phyloP scores from a whole-genome alignment of 2,888 invertebrate genomes.

The Chloromyia formosa region DNA sequence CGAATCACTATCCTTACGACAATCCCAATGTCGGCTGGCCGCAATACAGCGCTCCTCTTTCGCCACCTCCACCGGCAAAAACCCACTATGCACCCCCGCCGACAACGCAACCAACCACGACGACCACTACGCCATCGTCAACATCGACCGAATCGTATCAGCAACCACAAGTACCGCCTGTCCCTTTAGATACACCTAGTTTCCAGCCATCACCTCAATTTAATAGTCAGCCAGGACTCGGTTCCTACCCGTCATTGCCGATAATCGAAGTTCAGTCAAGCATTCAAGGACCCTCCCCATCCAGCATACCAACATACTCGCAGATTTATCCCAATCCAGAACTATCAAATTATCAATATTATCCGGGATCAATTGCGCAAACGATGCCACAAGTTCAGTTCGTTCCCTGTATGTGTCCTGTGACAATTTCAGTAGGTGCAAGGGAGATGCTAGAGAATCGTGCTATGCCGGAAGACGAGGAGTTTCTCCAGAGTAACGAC shows the following conservation, averaged over 20 bases:
- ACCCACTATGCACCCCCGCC: constrained; percentile 8
- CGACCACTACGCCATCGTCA: background rate
- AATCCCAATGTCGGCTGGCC: constrained; percentile 42
- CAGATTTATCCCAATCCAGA: constrained; percentile 40
- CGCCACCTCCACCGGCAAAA: constrained; percentile 5
- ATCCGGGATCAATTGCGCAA: constrained; percentile 10
- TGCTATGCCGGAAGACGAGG: background rate
- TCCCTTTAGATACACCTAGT: background rate
- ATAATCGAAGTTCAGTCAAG: constrained; percentile 32
- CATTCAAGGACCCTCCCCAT: background rate
- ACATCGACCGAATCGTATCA: constrained; percentile 22
- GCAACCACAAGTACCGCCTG: constrained; percentile 33
- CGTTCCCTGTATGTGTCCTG: constrained; percentile 52
- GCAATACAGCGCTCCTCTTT: constrained; percentile 35
- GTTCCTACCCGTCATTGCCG: constrained; percentile 10
- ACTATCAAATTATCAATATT: constrained; percentile 45
- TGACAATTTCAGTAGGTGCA: constrained; percentile 46
- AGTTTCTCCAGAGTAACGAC: constrained; percentile 1
- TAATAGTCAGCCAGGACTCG: background rate
- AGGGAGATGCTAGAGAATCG: constrained; percentile 43
- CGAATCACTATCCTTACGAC: constrained; percentile 6
- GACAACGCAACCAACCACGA: background rate
- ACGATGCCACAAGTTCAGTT: constrained; percentile 49
- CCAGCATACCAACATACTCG: constrained; percentile 21
- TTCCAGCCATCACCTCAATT: constrained; percentile 14